Evolutionary conservation across 2,113 vertebrate species (phyloP).

Genomic region (Rana temporaria): DNA sequence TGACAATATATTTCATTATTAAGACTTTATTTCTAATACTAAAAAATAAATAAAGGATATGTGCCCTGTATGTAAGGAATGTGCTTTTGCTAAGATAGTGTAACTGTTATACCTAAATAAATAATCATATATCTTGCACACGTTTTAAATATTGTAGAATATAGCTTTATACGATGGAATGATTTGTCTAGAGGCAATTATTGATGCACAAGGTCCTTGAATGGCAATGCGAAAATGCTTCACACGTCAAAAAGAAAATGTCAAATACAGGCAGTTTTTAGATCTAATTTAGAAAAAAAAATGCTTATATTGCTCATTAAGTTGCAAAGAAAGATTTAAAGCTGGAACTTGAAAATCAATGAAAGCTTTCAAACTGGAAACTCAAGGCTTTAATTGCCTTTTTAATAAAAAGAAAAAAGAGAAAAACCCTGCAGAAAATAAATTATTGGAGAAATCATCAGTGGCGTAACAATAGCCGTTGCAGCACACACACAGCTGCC

Average conservation of each 20-base stretch:
- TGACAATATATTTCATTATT: too few species aligned
- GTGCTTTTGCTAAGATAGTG: too few species aligned
- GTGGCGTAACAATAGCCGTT: too few species aligned
- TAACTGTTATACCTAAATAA: too few species aligned
- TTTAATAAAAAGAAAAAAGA: background rate
- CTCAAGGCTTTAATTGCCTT: slow-evolving; percentile 43
- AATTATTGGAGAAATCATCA: slow-evolving; percentile 27
- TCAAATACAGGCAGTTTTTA: slow-evolving; percentile 44
- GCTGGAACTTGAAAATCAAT: slow-evolving; percentile 47
- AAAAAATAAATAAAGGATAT: background rate
- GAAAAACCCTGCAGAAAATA: slow-evolving; percentile 46
- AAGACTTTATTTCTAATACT: too few species aligned
- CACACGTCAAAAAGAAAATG: slow-evolving; percentile 52
- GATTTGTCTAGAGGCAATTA: slow-evolving; percentile 21
- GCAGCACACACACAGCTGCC: too few species aligned
- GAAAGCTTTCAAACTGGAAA: slow-evolving; percentile 49
- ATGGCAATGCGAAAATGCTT: slow-evolving; percentile 27
- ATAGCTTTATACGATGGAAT: background rate
- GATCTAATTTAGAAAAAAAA: slow-evolving; percentile 48
- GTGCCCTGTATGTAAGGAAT: background rate
- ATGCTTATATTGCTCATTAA: slow-evolving; percentile 52
- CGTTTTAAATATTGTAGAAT: background rate
- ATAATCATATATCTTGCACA: background rate
- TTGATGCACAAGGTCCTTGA: slow-evolving; percentile 39
- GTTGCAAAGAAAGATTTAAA: slow-evolving; percentile 51